phyloP scores from a whole-genome alignment of 2,888 invertebrate genomes.

The Creontiades dilutus region DNA sequence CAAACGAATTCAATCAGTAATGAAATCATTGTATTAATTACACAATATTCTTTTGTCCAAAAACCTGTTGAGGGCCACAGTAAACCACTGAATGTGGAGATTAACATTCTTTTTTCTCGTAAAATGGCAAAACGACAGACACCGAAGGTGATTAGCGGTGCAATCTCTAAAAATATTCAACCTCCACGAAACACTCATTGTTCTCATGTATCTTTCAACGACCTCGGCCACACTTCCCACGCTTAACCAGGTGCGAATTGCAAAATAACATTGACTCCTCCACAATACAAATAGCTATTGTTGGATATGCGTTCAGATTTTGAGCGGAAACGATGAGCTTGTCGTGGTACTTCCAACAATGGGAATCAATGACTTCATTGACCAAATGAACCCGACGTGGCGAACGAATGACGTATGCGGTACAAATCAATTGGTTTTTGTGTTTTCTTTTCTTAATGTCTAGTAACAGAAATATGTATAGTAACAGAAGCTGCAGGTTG shows the following conservation, averaged over 20 bases:
- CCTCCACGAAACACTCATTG: conserved; percentile 14
- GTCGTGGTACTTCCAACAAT: not conserved
- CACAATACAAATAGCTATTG: conserved; percentile 30
- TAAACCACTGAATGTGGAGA: no score
- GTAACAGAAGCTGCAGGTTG: no score
- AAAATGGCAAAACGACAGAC: no score
- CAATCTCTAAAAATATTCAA: conserved; percentile 30
- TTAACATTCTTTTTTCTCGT: no score
- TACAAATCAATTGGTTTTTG: no score
- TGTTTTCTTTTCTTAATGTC: no score
- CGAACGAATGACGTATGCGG: no score
- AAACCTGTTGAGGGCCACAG: no score
- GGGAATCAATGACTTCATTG: not conserved
- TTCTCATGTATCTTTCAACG: conserved; percentile 11
- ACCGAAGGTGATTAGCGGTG: not conserved
- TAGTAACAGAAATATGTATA: no score
- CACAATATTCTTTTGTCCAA: no score
- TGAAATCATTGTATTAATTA: no score
- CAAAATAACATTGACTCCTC: conserved; percentile 17
- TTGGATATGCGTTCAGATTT: conserved; percentile 23
- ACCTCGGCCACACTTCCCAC: conserved; percentile 14
- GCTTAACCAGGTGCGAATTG: not conserved
- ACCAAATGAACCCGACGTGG: not conserved
- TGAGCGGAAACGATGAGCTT: not conserved
- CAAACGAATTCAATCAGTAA: no score